Conservation (phyloP, 2,113 vertebrate genomes). For the Xiphophorus hellerii region DNA sequence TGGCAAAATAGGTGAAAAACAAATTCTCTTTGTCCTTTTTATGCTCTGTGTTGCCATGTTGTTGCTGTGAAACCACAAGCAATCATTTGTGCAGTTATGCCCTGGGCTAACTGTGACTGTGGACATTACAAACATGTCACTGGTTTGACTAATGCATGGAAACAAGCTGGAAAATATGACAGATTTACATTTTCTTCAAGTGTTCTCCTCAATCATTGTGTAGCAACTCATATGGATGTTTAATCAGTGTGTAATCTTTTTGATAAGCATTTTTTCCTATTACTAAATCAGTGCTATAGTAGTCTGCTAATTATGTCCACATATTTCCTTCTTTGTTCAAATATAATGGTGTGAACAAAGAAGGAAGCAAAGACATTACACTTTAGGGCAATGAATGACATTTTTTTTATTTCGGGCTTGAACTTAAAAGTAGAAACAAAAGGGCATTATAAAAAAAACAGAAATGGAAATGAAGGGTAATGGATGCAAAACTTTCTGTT, state of each 20-base stretch:
- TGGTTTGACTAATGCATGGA: constrained; percentile 21
- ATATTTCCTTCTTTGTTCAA: constrained; percentile 3
- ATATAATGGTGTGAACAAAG: too few species aligned
- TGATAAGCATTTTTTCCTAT: too few species aligned
- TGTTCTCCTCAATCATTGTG: constrained; percentile 1
- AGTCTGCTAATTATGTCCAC: constrained; percentile 7
- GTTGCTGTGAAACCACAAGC: constrained; percentile 11
- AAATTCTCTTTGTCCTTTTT: not conserved
- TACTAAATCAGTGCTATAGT: not conserved
- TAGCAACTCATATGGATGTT: constrained; percentile 6
- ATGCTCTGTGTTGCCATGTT: not conserved
- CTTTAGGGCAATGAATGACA: too few species aligned
- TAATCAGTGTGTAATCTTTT: constrained; percentile 3
- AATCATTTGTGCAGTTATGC: constrained; percentile 9
- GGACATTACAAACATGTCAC: constrained; percentile 31
- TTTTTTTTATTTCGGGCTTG: too few species aligned
- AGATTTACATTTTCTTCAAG: constrained; percentile 11
- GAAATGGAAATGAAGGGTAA: not conserved
- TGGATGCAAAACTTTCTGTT: not conserved
- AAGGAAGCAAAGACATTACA: not conserved
- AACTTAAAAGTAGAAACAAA: too few species aligned
- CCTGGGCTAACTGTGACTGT: constrained; percentile 7
- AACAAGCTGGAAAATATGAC: constrained; percentile 29
- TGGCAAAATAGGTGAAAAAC: constrained; percentile 9
- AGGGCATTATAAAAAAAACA: not conserved